Conservation (phyloP, 2,888 invertebrate genomes). For the Perdita meconis region DNA sequence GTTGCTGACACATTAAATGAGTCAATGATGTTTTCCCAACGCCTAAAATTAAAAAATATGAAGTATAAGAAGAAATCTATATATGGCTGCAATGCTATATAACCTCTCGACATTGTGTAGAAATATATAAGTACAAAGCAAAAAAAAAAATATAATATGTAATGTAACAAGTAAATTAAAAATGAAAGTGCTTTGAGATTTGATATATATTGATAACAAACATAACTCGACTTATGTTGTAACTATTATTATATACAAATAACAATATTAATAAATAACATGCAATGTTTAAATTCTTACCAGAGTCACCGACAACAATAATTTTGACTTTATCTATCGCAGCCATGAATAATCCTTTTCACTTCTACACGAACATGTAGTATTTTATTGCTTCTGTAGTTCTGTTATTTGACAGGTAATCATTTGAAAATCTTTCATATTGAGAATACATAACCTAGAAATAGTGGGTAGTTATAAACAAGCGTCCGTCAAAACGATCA, state of each 20-base stretch:
- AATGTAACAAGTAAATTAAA: neutral
- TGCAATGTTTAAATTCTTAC: conserved; percentile 84
- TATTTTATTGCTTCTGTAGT: conserved; percentile 36
- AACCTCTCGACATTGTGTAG: conserved; percentile 25
- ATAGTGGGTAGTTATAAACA: conserved; percentile 52
- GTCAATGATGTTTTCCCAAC: conserved; percentile 99
- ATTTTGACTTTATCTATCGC: conserved; percentile 96
- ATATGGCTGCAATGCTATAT: neutral
- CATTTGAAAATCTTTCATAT: conserved; percentile 39
- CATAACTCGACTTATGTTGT: neutral
- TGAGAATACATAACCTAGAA: conserved; percentile 53
- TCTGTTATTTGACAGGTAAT: conserved; percentile 45
- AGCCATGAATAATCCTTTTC: conserved; percentile 86
- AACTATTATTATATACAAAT: conserved; percentile 6
- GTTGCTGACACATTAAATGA: conserved; percentile 94
- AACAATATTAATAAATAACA: neutral
- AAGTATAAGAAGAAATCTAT: too few relatives aligned
- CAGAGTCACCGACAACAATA: conserved; percentile 96
- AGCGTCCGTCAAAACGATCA: conserved; percentile 31
- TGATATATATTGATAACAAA: neutral
- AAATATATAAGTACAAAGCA: conserved; percentile 11
- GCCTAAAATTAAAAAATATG: conserved; percentile 86
- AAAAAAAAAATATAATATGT: neutral
- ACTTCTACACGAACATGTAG: conserved; percentile 37
- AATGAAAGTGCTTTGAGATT: neutral